Conservation (phyloP, 2,113 vertebrate species). For the Trochalopteron elliotii region DNA sequence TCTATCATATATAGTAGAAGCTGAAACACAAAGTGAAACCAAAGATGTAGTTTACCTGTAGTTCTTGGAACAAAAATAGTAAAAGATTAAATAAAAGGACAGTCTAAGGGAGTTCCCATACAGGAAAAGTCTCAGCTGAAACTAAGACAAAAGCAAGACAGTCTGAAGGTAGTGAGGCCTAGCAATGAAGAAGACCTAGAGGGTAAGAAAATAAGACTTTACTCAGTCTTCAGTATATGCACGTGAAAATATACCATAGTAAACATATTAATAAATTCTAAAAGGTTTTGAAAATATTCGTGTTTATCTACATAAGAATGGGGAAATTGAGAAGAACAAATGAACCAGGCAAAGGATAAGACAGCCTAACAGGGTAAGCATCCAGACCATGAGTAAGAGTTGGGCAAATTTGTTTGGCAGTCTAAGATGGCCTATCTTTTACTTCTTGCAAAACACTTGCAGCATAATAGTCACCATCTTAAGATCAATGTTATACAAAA, state of each 20-base stretch:
- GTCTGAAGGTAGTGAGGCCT: neutral
- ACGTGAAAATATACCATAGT: neutral
- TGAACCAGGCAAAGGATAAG: neutral
- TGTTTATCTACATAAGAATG: neutral
- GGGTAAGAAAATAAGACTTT: neutral
- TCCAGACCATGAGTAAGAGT: neutral
- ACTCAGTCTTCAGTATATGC: neutral
- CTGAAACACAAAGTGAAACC: neutral
- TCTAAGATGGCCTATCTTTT: neutral
- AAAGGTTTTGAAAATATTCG: neutral
- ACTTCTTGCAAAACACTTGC: neutral
- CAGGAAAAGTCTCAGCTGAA: neutral
- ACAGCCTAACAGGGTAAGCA: neutral
- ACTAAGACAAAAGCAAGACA: neutral
- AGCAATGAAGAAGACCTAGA: neutral
- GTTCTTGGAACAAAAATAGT: neutral
- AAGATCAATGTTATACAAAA: neutral
- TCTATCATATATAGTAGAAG: neutral
- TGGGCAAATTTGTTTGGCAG: neutral
- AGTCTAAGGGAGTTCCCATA: neutral
- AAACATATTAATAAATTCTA: neutral
- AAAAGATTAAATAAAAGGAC: neutral
- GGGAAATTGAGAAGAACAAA: neutral
- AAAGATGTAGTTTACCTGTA: neutral
- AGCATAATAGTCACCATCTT: neutral